These are phyloP conservation scores for Neotoxoptera formosana DNA, from an alignment of 1,140 invertebrate species.

Conservation along the genomic window DNA sequence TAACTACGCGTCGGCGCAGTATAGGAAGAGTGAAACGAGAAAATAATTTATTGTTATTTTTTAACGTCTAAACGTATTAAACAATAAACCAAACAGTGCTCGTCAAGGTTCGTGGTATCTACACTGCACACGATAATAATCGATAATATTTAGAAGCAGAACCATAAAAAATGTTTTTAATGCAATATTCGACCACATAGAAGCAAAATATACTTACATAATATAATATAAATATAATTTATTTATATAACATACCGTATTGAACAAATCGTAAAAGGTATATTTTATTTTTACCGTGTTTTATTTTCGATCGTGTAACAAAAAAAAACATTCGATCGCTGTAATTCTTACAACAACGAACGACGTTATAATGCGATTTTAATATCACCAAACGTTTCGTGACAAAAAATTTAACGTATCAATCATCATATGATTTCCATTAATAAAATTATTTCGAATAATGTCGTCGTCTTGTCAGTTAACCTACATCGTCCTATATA, in stretches of 20 bases:
- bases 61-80: neutral
- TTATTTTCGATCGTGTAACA: neutral
- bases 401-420: neutral
- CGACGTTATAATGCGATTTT: neutral
- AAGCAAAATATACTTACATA: neutral
- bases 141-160: neutral
- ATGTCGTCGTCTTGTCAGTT: neutral
- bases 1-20: neutral
- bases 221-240: no score
- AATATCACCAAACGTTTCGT: neutral
- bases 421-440: slow-evolving; percentile 23
- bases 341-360: neutral
- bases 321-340: no score
- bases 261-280: neutral
- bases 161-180: neutral
- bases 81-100: neutral
- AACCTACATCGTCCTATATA: neutral
- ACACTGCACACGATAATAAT: neutral
- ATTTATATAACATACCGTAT: neutral
- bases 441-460: neutral
- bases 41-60: neutral
- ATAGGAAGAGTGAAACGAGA: neutral
- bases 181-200: neutral
- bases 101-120: neutral
- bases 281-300: neutral